Evolutionary conservation across 1,140 invertebrate genomes (phyloP), one percentile per base, ranked within the genome.

Genomic region (Apis laboriosa): DNA sequence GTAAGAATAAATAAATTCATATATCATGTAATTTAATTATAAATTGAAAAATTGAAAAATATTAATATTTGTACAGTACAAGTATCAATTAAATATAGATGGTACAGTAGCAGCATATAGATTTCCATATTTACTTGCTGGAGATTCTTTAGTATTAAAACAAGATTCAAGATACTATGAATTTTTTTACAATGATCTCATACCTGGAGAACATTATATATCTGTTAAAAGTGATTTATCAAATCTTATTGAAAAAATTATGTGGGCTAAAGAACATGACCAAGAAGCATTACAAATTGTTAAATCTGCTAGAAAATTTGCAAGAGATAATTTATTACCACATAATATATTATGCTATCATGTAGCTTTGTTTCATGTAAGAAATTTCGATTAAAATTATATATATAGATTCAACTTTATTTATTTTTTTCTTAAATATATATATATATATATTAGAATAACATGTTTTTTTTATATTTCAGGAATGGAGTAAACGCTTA

Each of bases 41-140:
- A 64, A 34, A 34, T 71, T 1, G 34, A 49, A 13, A 17, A 17
- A 28, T n/a, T 9, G 19, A 68, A 60, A 34, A 78, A 64, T 78
- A 70, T 79, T 88, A 85, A 90, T 77, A 88, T 90, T 68, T 92
- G 96, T 96, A 88, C 94, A 99, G 98, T 98, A 98, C 90, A 99
- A 99, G 95, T 99, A 99, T 94, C 98, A 98, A 94, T 92, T 99
- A 34, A 98, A 97, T 92, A 96, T 99, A 70, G 99, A 99, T 95
- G 99, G 99, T 28, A 98, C 98, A 79, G 99, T 99, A 34, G 98
- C 99, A 66, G 97, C 98, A 1, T 99, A 99, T 94, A 95, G 99
- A 88, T 96, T 99, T 80, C 98, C 99, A 3, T 99, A 98, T 93
- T 95, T 99, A 19, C 92, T 99, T 76, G 97, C 96, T 78, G 98